Evolutionary conservation across 2,113 vertebrate species (phyloP).

Genomic region (Oryctolagus cuniculus): mOryCun1.1 NC_091435.1:95683501-95684000

Average conservation of each 20-base stretch:
- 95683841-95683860: neutral
- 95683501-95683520: too few relatives aligned
- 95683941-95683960: too few relatives aligned
- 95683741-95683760: neutral
- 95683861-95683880: slow-evolving; percentile 19
- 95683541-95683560: neutral
- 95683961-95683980: too few relatives aligned
- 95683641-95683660: neutral
- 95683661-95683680: neutral
- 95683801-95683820: neutral
- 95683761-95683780: neutral
- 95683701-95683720: neutral
- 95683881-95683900: neutral
- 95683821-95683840: neutral
- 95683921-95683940: too few relatives aligned
- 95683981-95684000: too few relatives aligned
- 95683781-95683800: neutral
- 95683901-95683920: neutral
- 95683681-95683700: neutral
- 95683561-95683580: neutral
- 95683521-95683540: neutral
- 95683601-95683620: neutral
- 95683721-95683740: neutral
- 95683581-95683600: neutral
- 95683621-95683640: neutral